phyloP scores from a whole-genome alignment of 2,113 vertebrate species.

The Cephalopholis sonnerati region DNA sequence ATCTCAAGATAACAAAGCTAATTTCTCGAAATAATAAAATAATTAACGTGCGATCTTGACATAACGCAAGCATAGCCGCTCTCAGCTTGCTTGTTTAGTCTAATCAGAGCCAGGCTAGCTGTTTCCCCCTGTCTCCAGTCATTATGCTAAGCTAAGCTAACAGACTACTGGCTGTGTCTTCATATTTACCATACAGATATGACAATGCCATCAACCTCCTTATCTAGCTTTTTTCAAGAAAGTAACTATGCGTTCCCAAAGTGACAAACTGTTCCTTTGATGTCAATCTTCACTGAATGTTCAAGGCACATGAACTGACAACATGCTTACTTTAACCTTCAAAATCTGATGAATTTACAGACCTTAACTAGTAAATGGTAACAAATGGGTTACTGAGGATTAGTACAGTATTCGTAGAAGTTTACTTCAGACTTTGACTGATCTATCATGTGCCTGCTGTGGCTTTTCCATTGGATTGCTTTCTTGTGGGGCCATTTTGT shows the following conservation, averaged over 20 bases:
- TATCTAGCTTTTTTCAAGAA: background rate
- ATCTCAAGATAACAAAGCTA: too few relatives aligned
- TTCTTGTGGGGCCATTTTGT: conserved; percentile 17
- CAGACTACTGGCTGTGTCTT: background rate
- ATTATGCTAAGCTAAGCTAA: background rate
- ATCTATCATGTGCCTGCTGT: background rate
- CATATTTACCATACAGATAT: background rate
- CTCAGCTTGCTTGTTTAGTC: background rate
- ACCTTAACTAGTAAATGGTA: background rate
- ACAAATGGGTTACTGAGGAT: background rate
- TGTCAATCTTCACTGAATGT: background rate
- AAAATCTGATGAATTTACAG: background rate
- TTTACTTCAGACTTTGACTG: background rate
- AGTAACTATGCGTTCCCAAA: background rate
- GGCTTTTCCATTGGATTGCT: conserved; percentile 5
- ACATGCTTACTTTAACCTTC: background rate
- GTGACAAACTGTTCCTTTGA: too few relatives aligned
- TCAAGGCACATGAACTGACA: background rate
- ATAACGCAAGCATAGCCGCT: too few relatives aligned
- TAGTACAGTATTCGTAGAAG: background rate
- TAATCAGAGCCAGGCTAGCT: too few relatives aligned
- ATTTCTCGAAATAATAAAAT: too few relatives aligned
- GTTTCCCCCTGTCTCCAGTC: background rate
- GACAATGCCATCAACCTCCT: background rate
- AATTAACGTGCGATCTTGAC: too few relatives aligned